phyloP scores from a whole-genome alignment of 1,140 invertebrate species.

The Battus philenor region DNA sequence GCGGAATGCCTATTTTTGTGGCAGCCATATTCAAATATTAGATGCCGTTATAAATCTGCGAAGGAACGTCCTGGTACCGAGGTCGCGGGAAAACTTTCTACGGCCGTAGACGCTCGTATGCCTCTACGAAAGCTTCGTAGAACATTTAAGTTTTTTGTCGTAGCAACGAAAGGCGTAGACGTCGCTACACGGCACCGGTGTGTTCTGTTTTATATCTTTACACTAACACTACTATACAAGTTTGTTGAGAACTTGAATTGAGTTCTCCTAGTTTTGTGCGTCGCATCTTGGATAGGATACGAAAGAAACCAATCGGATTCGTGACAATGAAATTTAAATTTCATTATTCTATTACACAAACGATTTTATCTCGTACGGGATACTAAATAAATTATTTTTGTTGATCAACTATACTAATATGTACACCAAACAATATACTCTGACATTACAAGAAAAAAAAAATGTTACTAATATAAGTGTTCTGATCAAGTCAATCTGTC shows the following conservation, averaged over 20 bases:
- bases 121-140: conserved; percentile 3
- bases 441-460: no score
- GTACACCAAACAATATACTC: no score
- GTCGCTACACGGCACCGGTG: conserved; percentile 2
- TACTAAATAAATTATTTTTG: no score
- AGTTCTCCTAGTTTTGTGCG: no score
- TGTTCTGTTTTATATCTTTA: conserved; percentile 7
- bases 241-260: conserved; percentile 15
- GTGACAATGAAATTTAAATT: no score
- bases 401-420: no score
- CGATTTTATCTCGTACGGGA: no score
- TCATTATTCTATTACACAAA: no score
- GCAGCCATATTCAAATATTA: conserved; percentile 71
- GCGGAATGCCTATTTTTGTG: conserved; percentile 68
- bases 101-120: conserved; percentile 1
- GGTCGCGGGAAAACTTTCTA: conserved; percentile 38
- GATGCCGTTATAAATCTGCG: conserved; percentile 59
- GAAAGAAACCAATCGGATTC: no score
- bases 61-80: conserved; percentile 54
- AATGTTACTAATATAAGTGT: no score
- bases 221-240: conserved; percentile 11
- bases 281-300: no score
- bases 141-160: conserved; percentile 10
- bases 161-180: neutral
- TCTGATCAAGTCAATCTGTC: no score